Conservation (phyloP, 2,113 vertebrate genomes). For the Lepus europaeus region DNA sequence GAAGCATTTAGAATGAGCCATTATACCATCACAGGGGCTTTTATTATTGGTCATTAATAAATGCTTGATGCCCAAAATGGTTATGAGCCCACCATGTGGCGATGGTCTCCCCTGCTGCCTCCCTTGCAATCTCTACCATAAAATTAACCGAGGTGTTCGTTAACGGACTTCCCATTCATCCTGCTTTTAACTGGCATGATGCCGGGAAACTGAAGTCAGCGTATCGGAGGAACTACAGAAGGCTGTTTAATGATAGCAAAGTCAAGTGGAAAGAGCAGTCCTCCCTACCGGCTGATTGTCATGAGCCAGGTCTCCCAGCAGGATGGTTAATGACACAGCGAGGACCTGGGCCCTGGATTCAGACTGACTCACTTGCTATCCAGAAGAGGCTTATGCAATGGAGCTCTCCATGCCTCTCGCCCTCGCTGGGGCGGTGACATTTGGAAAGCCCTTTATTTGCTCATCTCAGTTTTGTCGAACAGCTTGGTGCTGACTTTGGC, state of each 20-base stretch:
- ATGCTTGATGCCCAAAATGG: constrained; percentile 65
- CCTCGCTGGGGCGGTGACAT: neutral
- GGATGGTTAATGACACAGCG: neutral
- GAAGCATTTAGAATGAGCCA: constrained; percentile 78
- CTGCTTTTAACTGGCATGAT: constrained; percentile 70
- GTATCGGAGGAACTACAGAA: constrained; percentile 39
- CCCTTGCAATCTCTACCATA: constrained; percentile 50
- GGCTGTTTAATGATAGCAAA: constrained; percentile 69
- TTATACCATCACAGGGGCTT: constrained; percentile 64
- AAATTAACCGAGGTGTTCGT: constrained; percentile 65
- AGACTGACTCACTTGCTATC: constrained; percentile 40
- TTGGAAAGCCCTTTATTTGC: constrained; percentile 43
- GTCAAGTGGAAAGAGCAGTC: constrained; percentile 56
- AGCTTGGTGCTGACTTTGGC: neutral
- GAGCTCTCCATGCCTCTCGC: neutral
- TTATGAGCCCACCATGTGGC: constrained; percentile 51
- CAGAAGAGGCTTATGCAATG: neutral
- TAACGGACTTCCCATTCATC: constrained; percentile 70
- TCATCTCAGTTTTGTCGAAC: neutral
- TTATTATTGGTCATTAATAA: constrained; percentile 78
- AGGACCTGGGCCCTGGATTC: constrained; percentile 3
- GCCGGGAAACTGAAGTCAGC: constrained; percentile 69
- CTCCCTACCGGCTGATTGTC: constrained; percentile 52
- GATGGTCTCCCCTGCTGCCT: constrained; percentile 52
- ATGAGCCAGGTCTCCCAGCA: constrained; percentile 44